Percentiles rank a stretch among this genome's conserved stretches.
These are phyloP conservation scores for Microctonus brassicae DNA, from an alignment of 2,888 invertebrate species.

Conservation along the genomic window DNA sequence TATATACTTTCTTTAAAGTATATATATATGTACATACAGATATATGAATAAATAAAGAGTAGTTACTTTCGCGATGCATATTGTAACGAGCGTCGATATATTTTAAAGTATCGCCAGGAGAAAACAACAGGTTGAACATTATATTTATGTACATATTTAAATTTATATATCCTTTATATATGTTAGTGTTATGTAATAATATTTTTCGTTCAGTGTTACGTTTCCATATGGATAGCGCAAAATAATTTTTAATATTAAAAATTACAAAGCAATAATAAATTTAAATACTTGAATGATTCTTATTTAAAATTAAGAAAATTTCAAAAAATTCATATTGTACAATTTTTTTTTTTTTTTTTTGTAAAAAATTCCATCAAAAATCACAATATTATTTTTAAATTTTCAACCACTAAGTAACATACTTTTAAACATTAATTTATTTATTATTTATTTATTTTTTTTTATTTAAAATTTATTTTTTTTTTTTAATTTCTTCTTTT, in stretches of 20 bases:
- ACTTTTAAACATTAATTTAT: too few species aligned
- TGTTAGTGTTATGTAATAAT: conserved; percentile 18
- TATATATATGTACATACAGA: neutral
- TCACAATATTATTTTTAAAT: too few species aligned
- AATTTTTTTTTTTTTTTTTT: too few species aligned
- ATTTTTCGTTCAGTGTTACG: conserved; percentile 3
- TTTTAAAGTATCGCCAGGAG: conserved; percentile 26
- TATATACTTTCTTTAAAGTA: neutral
- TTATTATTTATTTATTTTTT: too few species aligned
- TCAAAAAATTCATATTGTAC: too few species aligned
- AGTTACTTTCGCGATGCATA: conserved; percentile 31
- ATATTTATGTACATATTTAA: conserved; percentile 1
- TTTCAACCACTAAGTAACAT: too few species aligned
- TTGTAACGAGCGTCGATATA: conserved; percentile 20
- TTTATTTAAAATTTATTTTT: too few species aligned
- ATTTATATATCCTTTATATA: neutral
- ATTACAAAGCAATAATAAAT: too few species aligned
- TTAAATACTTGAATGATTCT: too few species aligned
- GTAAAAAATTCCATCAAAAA: too few species aligned
- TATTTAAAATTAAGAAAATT: too few species aligned
- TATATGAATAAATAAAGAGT: neutral
- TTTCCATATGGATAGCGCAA: neutral
- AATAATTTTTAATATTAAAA: conserved; percentile 4
- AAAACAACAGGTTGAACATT: conserved; percentile 28
- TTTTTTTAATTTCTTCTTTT: too few species aligned